Conservation (phyloP, 2,113 vertebrate genomes). For the Dromiciops gliroides region DNA sequence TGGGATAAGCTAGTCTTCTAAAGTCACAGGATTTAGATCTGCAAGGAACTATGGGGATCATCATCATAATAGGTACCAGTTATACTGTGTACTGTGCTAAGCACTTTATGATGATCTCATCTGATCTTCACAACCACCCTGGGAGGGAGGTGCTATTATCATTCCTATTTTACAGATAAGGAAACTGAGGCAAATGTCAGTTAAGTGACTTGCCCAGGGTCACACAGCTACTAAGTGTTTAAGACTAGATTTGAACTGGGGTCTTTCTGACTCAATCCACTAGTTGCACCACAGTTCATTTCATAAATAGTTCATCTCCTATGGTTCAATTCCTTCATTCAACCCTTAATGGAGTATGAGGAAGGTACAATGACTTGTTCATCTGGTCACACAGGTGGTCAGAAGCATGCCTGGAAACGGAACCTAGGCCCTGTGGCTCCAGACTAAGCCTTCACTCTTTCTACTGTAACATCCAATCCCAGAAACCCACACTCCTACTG, state of each 20-base stretch:
- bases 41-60: not conserved
- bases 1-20: not conserved
- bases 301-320: not conserved
- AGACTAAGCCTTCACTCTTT: not conserved
- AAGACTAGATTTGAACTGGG: not conserved
- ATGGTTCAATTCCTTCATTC: not conserved
- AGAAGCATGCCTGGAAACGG: not conserved
- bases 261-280: not conserved
- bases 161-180: not conserved
- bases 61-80: not conserved
- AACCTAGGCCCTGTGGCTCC: not conserved
- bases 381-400: not conserved
- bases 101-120: not conserved
- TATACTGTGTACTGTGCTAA: not conserved
- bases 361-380: not conserved
- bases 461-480: accelerated
- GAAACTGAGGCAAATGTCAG: not conserved
- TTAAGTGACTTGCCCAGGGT: not conserved
- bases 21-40: not conserved
- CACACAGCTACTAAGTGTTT: not conserved
- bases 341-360: not conserved
- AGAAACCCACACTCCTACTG: not conserved
- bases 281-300: not conserved
- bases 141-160: not conserved
- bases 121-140: not conserved